phyloP scores from a whole-genome alignment of 64 coral and sea anemone species.

The Dendrophyllia cribrosa region DNA sequence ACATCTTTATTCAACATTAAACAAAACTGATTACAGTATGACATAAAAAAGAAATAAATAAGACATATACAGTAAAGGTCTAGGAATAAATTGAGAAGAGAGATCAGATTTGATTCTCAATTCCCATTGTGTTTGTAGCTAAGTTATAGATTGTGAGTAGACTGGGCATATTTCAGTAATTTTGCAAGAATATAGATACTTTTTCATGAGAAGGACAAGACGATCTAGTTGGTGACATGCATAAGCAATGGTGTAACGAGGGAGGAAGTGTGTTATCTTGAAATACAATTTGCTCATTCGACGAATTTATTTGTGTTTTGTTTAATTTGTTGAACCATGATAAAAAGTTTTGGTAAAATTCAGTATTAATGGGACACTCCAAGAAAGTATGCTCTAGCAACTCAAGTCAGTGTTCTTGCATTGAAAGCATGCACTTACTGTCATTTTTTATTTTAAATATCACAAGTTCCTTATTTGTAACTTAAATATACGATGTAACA shows the following conservation, averaged over 20 bases:
- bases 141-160: not conserved
- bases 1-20: too few species aligned
- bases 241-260: too few species aligned
- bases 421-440: not conserved
- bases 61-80: too few species aligned
- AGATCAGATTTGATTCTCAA: constrained; percentile 1
- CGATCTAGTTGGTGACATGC: too few species aligned
- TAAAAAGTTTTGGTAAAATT: not conserved
- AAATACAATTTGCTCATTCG: not conserved
- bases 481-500: not conserved
- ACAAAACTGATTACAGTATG: too few species aligned
- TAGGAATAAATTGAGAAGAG: too few species aligned
- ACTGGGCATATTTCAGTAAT: not conserved
- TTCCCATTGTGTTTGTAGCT: constrained; percentile 6
- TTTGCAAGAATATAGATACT: not conserved
- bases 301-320: not conserved
- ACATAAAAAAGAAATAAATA: too few species aligned
- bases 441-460: too few species aligned
- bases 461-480: not conserved
- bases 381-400: not conserved
- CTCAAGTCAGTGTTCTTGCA: not conserved
- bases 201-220: not conserved
- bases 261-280: not conserved
- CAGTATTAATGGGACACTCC: not conserved
- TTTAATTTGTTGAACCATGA: not conserved